Conservation (phyloP, 2,113 vertebrate species). For the Suncus etruscus region DNA sequence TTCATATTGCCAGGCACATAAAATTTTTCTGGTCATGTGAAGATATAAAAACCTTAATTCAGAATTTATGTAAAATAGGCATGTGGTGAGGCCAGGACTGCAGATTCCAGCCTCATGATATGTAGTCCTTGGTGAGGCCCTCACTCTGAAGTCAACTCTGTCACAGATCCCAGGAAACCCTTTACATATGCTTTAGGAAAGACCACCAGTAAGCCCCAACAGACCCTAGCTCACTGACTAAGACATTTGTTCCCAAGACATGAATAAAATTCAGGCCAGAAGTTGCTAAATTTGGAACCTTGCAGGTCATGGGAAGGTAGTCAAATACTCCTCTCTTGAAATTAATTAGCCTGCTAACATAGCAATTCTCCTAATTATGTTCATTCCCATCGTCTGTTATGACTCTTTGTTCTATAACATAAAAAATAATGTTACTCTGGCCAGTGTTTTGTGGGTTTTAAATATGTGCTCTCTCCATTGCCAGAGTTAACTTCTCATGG, state of each 20-base stretch:
- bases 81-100: too few relatives aligned
- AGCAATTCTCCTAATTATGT: neutral
- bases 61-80: too few relatives aligned
- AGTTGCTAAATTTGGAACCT: neutral
- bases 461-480: neutral
- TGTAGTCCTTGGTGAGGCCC: too few relatives aligned
- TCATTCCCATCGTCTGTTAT: rapidly evolving
- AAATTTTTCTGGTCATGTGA: too few relatives aligned
- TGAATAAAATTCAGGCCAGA: neutral
- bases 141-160: too few relatives aligned
- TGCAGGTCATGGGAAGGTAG: neutral
- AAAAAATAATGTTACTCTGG: rapidly evolving
- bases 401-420: too few relatives aligned
- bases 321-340: neutral
- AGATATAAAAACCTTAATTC: too few relatives aligned
- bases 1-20: too few relatives aligned
- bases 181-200: neutral
- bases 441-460: rapidly evolving
- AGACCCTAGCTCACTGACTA: neutral
- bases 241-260: neutral
- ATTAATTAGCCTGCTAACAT: neutral
- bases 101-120: too few relatives aligned
- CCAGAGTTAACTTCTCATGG: too few relatives aligned
- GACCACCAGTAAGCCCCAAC: neutral
- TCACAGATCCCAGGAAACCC: rapidly evolving